These are phyloP conservation scores for Anticlea derivata DNA, from an alignment of 2,888 invertebrate genomes.

Conservation along the genomic window DNA sequence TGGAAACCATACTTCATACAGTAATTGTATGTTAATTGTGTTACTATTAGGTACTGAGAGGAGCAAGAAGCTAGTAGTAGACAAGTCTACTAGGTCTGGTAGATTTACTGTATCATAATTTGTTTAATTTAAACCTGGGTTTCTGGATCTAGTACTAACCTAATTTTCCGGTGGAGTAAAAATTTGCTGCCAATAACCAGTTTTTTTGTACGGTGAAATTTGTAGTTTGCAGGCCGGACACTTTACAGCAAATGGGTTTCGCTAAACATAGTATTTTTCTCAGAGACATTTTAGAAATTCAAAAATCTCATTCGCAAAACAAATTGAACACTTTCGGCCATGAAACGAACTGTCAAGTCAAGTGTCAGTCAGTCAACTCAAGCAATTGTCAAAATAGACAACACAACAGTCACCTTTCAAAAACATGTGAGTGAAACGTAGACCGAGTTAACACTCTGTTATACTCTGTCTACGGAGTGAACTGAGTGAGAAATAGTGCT, in stretches of 20 bases:
- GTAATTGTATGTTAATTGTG: too few relatives aligned
- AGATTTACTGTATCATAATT: background rate
- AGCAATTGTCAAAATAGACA: background rate
- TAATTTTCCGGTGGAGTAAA: constrained; percentile 70
- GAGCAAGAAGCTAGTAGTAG: too few relatives aligned
- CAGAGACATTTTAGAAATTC: constrained; percentile 63
- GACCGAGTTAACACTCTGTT: background rate
- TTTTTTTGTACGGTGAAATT: constrained; percentile 61
- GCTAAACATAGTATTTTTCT: constrained; percentile 69
- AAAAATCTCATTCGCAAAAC: constrained; percentile 55
- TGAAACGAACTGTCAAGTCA: background rate
- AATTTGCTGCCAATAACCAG: constrained; percentile 59
- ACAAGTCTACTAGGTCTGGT: background rate
- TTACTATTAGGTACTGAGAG: too few relatives aligned
- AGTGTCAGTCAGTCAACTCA: background rate
- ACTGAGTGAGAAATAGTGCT: too few relatives aligned
- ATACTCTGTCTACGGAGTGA: too few relatives aligned
- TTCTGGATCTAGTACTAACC: constrained; percentile 75
- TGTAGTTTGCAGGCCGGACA: constrained; percentile 54
- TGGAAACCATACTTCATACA: too few relatives aligned
- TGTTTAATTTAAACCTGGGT: constrained; percentile 3
- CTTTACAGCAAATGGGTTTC: constrained; percentile 61
- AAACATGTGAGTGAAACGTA: background rate
- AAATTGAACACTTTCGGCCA: constrained; percentile 47
- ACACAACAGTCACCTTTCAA: too few relatives aligned